Evolutionary conservation across 2,797 vertebrate genomes (phyloP).

Genomic region (Nasua narica): DNA sequence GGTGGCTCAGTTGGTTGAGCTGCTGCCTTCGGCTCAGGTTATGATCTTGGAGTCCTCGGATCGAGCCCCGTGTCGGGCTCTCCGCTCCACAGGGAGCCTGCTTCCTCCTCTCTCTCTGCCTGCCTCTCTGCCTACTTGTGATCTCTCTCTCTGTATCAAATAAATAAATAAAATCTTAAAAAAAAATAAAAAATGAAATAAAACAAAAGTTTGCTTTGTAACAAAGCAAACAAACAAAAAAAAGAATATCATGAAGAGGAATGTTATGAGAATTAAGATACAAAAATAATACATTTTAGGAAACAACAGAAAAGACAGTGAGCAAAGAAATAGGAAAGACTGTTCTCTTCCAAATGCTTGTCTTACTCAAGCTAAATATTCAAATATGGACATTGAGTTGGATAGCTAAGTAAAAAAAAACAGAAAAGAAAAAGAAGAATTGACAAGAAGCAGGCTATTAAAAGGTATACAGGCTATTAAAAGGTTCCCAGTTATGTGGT

Average conservation of each 20-base stretch:
- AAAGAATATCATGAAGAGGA: background rate
- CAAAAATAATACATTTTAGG: background rate
- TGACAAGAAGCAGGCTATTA: background rate
- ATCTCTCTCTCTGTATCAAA: too few relatives aligned
- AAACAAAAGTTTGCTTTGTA: too few relatives aligned
- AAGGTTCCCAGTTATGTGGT: background rate
- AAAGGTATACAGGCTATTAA: background rate
- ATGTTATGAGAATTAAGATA: background rate
- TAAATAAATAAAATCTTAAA: too few relatives aligned
- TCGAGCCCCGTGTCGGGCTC: too few relatives aligned
- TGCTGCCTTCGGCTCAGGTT: too few relatives aligned
- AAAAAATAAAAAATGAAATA: too few relatives aligned
- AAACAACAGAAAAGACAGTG: background rate
- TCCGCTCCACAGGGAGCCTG: too few relatives aligned
- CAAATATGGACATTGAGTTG: background rate
- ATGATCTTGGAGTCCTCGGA: too few relatives aligned
- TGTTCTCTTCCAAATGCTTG: background rate
- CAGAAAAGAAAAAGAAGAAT: background rate
- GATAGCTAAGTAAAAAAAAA: background rate
- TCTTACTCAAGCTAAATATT: background rate
- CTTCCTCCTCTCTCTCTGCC: too few relatives aligned
- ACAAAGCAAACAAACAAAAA: background rate
- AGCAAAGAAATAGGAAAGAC: background rate
- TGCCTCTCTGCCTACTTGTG: too few relatives aligned
- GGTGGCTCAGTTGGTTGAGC: too few relatives aligned